Percentiles rank a stretch among this genome's conserved stretches.
Conservation (phyloP, 2,888 invertebrate genomes). For the Ophioninae sp. region DNA sequence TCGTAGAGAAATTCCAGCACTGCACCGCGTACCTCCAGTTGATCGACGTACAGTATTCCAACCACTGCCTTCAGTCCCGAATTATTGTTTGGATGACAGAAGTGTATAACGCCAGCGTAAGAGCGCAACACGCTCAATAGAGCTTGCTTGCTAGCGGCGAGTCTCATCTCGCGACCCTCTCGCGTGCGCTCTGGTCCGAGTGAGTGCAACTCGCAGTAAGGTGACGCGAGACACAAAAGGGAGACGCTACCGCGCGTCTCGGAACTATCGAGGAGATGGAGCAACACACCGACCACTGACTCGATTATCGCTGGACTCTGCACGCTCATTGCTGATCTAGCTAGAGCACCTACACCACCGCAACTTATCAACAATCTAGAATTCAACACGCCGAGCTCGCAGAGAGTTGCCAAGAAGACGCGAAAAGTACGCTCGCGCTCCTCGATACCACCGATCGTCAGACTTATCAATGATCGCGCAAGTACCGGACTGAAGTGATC, state of each 20-base stretch:
- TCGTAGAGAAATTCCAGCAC: constrained; percentile 96
- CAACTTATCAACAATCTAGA: constrained; percentile 90
- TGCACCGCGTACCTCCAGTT: constrained; percentile 95
- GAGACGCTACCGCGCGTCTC: constrained; percentile 91
- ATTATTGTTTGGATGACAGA: constrained; percentile 89
- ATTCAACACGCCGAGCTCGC: constrained; percentile 94
- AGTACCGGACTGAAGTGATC: constrained; percentile 88
- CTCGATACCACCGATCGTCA: constrained; percentile 90
- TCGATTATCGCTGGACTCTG: constrained; percentile 95
- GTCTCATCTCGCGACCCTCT: constrained; percentile 87
- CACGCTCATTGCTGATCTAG: constrained; percentile 92
- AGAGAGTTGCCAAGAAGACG: constrained; percentile 92
- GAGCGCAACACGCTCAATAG: constrained; percentile 93
- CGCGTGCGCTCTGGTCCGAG: constrained; percentile 75
- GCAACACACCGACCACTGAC: constrained; percentile 92
- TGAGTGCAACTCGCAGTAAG: constrained; percentile 94
- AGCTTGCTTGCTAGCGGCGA: constrained; percentile 92
- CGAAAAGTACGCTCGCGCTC: constrained; percentile 92
- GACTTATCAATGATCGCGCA: constrained; percentile 90
- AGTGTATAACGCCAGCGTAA: constrained; percentile 95
- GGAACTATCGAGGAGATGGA: constrained; percentile 93
- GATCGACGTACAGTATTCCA: constrained; percentile 91
- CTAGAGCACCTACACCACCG: constrained; percentile 91
- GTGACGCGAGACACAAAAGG: constrained; percentile 93
- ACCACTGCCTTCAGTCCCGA: constrained; percentile 91